A percentile compares a stretch with the other conserved stretches of the same genome.
Evolutionary conservation across 1,140 invertebrate species (phyloP).

Genomic region (Zophobas atratus): DNA sequence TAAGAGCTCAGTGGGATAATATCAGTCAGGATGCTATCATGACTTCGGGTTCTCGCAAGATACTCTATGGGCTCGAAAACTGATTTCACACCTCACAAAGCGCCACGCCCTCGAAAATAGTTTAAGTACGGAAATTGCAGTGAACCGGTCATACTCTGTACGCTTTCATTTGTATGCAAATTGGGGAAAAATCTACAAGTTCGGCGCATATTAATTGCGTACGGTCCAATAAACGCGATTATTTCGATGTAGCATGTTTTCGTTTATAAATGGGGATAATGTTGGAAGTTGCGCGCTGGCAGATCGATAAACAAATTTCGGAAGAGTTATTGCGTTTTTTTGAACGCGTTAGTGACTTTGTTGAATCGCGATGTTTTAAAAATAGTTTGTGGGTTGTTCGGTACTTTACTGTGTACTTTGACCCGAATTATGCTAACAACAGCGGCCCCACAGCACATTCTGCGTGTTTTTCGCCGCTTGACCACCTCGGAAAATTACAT

Average conservation of each 20-base stretch:
- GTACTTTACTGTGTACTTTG: too few species aligned
- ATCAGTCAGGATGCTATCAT: slow-evolving; percentile 50
- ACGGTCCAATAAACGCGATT: slow-evolving; percentile 29
- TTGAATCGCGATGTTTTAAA: too few species aligned
- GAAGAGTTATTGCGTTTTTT: too few species aligned
- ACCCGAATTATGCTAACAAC: too few species aligned
- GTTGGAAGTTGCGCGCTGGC: not conserved
- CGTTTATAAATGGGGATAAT: not conserved
- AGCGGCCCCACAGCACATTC: too few species aligned
- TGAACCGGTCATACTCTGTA: not conserved
- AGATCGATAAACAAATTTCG: not conserved
- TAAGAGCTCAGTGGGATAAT: slow-evolving; percentile 50
- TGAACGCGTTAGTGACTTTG: too few species aligned
- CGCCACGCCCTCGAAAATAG: not conserved
- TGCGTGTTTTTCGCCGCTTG: too few species aligned
- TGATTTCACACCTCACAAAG: slow-evolving; percentile 43
- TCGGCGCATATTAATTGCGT: slow-evolving; percentile 22
- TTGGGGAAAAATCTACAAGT: slow-evolving; percentile 28
- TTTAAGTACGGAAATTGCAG: slow-evolving; percentile 3
- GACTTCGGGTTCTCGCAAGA: slow-evolving; percentile 44
- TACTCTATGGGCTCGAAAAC: slow-evolving; percentile 43
- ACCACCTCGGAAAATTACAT: too few species aligned
- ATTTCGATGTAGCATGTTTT: slow-evolving; percentile 9
- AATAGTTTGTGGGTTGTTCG: too few species aligned
- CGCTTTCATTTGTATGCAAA: slow-evolving; percentile 30